Conservation (phyloP, 2,113 vertebrate genomes). For the Terrapene triunguis region DNA sequence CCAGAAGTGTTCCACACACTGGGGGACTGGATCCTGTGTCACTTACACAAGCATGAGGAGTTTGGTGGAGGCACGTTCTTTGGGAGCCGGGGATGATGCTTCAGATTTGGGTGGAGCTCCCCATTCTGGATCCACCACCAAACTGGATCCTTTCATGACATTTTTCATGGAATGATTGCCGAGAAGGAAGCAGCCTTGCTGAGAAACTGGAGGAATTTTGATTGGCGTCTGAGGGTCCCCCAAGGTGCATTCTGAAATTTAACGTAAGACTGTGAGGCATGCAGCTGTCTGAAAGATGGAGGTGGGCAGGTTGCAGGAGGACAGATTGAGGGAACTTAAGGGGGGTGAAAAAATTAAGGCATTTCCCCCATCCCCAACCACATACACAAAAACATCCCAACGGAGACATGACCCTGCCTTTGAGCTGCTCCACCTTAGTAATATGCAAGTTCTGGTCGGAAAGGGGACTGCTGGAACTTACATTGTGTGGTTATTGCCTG, state of each 20-base stretch:
- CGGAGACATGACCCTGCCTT: not conserved
- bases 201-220: not conserved
- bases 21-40: not conserved
- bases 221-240: not conserved
- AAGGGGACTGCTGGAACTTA: not conserved
- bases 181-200: not conserved
- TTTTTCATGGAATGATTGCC: not conserved
- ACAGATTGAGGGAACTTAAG: not conserved
- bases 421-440: not conserved
- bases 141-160: not conserved
- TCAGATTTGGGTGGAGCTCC: not conserved
- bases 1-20: not conserved
- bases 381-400: not conserved
- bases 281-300: too few species aligned
- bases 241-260: not conserved
- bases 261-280: not conserved
- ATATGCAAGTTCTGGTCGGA: slow-evolving; percentile 33
- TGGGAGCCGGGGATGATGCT: not conserved
- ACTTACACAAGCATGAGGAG: not conserved
- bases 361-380: not conserved
- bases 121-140: not conserved
- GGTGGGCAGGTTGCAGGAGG: not conserved
- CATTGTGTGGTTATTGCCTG: not conserved
- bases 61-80: not conserved
- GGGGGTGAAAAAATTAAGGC: not conserved